Evolutionary conservation across 2,888 invertebrate genomes (phyloP).

Genomic region (Gastrophysa polygoni): DNA sequence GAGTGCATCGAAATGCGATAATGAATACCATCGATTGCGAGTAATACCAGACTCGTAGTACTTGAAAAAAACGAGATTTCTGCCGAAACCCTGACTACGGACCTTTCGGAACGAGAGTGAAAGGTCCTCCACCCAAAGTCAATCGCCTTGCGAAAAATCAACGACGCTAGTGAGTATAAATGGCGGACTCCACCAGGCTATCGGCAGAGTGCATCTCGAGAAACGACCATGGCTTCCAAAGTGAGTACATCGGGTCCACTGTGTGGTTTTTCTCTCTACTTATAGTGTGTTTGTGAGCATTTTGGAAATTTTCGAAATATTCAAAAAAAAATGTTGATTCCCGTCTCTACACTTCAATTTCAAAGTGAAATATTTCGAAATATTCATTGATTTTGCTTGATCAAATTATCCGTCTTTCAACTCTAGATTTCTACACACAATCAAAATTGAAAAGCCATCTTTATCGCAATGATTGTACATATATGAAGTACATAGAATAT

Average conservation of each 20-base stretch:
- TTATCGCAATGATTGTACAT: too few relatives aligned
- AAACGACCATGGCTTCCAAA: slow-evolving; percentile 46
- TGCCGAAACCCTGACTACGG: slow-evolving; percentile 8
- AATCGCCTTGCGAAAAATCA: background rate
- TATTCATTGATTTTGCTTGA: background rate
- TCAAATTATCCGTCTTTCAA: too few relatives aligned
- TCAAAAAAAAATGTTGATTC: too few relatives aligned
- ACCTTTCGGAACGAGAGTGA: slow-evolving; percentile 1
- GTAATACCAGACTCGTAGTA: background rate
- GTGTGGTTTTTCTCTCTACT: background rate
- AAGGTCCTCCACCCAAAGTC: slow-evolving; percentile 10
- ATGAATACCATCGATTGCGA: too few relatives aligned
- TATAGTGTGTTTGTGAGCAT: too few relatives aligned
- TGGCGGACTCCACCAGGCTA: slow-evolving; percentile 8
- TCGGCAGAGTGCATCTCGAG: slow-evolving; percentile 15
- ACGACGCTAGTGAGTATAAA: slow-evolving; percentile 6
- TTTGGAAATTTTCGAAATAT: too few relatives aligned
- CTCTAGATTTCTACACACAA: too few relatives aligned
- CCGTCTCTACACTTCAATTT: too few relatives aligned
- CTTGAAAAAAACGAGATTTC: slow-evolving; percentile 8
- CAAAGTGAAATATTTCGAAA: too few relatives aligned
- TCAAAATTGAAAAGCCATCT: too few relatives aligned
- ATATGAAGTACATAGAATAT: too few relatives aligned
- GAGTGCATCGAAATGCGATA: too few relatives aligned
- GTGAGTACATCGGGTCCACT: slow-evolving; percentile 36